Evolutionary conservation across 2,113 vertebrate species (phyloP), one percentile per base, ranked within the genome.

Genomic region (Cynopterus brachyotis): DNA sequence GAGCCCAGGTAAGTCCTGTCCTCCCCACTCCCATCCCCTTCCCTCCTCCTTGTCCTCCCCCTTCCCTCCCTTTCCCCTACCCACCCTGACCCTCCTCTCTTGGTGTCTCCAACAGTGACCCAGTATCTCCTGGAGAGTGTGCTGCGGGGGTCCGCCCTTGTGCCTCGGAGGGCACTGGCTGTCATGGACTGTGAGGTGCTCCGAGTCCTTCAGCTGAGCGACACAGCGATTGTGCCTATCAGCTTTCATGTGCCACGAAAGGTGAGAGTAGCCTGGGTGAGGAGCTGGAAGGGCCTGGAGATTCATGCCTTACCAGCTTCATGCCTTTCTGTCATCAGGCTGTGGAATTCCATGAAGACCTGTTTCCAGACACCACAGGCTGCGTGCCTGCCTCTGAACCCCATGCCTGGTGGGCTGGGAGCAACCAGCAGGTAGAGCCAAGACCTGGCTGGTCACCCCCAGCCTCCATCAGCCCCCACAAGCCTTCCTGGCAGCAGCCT

Each of bases 201-300:
- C 89, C 98, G 99, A 0, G 97, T 99, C 59, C 98, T 99, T 96
- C 99, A 99, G 99, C 99, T 99, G 98, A 99, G 99, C 0, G 98
- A 99, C 95, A 98, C 87, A 1, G 98, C 98, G 98, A 98, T 99
- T 0, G 75, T 99, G 64, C 99, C 99, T 0, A 7, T 99, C 98
- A 99, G 99, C 98, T 99, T 99, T 93, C 93, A 98, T 1, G 99
- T 99, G 89, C 99, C 99, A 79, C 99, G 99, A 96, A 99, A 99
- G 99, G 99, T 99, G 59, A 96, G 82, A 9, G 35, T 22, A 13
- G 1, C 12, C 26, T 4, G 24, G 13, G 9, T 4, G 10, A 47
- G 50, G 32, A 17, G 1, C 55, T 9, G 53, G 47, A n/a, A 66
- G 57, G 53, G 5, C 1, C 50, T 40, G 40, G 24, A 35, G 26